These are phyloP conservation scores for Drosophila kanekoi DNA, from an alignment of 2,888 invertebrate genomes.

Conservation along the genomic window DNA sequence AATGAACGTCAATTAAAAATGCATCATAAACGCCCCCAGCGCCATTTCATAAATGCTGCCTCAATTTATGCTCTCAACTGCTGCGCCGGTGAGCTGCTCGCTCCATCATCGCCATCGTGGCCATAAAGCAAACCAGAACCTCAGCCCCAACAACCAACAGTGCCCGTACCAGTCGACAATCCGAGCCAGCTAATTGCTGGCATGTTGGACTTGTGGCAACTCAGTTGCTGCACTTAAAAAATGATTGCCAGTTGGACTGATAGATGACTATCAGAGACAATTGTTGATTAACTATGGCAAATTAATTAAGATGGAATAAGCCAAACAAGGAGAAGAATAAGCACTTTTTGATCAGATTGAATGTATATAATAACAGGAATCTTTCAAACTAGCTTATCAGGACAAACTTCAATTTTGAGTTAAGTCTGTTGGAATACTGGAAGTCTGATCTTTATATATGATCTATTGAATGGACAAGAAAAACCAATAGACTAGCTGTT, in stretches of 20 bases:
- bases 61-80: constrained; percentile 68
- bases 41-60: constrained; percentile 76
- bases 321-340: background rate
- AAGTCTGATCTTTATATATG: too few relatives aligned
- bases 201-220: constrained; percentile 31
- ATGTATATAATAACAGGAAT: background rate
- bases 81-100: constrained; percentile 19
- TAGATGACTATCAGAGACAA: constrained; percentile 36
- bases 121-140: constrained; percentile 72
- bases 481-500: too few relatives aligned
- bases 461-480: too few relatives aligned
- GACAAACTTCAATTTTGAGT: background rate
- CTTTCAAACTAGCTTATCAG: background rate
- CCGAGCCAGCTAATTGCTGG: constrained; percentile 41
- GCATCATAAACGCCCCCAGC: constrained; percentile 78
- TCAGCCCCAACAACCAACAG: constrained; percentile 19
- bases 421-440: background rate
- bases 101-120: constrained; percentile 49
- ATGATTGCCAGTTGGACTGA: constrained; percentile 57
- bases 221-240: constrained; percentile 43
- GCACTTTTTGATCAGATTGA: background rate
- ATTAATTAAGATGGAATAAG: constrained; percentile 28
- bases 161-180: constrained; percentile 31
- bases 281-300: constrained; percentile 21
- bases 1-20: constrained; percentile 81